Evolutionary conservation across 30 jellyfish, hydroid and myxozoan species (phyloP).

Genomic region (Nemopilema nomurai): DNA sequence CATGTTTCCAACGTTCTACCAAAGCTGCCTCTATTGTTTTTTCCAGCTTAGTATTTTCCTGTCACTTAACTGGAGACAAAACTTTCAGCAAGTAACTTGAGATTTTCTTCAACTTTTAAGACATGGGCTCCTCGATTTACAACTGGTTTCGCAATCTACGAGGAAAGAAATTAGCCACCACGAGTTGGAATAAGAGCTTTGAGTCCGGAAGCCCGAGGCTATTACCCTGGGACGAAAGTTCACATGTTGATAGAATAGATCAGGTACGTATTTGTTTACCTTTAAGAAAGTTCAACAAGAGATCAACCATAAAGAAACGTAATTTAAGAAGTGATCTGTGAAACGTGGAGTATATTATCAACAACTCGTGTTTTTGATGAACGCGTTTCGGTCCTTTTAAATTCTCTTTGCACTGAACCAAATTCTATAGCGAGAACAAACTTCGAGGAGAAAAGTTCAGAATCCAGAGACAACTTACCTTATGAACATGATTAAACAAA

Average conservation of each 20-base stretch:
- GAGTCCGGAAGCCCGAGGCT: conserved; percentile 48
- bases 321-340: too few relatives aligned
- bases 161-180: conserved; percentile 24
- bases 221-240: conserved; percentile 67
- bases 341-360: too few relatives aligned
- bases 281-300: not conserved
- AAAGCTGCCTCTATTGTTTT: not conserved
- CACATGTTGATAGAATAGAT: conserved; percentile 80
- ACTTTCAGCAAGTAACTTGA: too few relatives aligned
- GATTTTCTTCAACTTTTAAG: not conserved
- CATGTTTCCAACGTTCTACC: not conserved
- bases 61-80: too few relatives aligned
- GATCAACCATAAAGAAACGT: not conserved
- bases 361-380: too few relatives aligned
- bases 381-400: too few relatives aligned
- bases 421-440: too few relatives aligned
- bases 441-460: too few relatives aligned
- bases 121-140: conserved; percentile 54
- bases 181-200: conserved; percentile 29
- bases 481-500: too few relatives aligned
- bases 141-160: conserved; percentile 61
- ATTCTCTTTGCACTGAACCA: too few relatives aligned
- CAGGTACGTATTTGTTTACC: conserved; percentile 43
- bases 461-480: too few relatives aligned
- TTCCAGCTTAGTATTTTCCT: not conserved